Base-by-base conservation (phyloP, 2,888 invertebrate genomes). In the Agrotis ipsilon region DNA sequence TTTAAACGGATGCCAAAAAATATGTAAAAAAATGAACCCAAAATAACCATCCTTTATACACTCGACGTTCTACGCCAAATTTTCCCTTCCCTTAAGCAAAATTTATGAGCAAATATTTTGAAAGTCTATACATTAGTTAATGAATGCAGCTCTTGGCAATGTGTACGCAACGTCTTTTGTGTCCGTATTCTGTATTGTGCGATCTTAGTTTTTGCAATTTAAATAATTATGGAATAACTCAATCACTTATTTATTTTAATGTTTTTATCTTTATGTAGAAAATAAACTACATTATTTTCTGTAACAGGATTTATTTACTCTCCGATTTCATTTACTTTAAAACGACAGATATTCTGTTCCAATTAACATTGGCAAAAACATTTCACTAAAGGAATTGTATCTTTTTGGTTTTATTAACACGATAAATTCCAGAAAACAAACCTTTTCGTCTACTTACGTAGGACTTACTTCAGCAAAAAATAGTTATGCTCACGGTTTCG, bases 91-190 rank as follows among this genome's bases (percentile, higher is more conserved):
- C 88, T 90, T 90, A 90, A 92, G 88, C 90, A 87, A 92, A 94
- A 95, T 95, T 94, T 94, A 94, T 94, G 94, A 92, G 94, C 91
- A 95, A 96, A 95, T 94, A 94, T 95, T 95, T 94, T 93, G 93
- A 92, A 93, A 94, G 94, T 93, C 93, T 94, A 94, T 95, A 95
- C 95, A 96, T 96, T 95, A 95, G 94, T 95, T 96, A 96, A 96
- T 96, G 95, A 95, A 95, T 95, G 94, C 95, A 95, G 94, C 91
- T 92, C 91, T 90, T 91, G 90, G 89, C 89, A 89, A 86, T 92
- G 92, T 93, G 87, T 93, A 91, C 91, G 90, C 87, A 91, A 87
- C 88, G 84, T 92, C 90, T 93, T 88, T 75, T 13, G 81, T 62
- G 70, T 75, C 84, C 91, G 60, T 94, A 94, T 94, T 94, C 94